A percentile compares a stretch with the other conserved stretches of the same genome.
Evolutionary conservation across 2,113 vertebrate genomes (phyloP).

Genomic region (Myiopsitta monachus): DNA sequence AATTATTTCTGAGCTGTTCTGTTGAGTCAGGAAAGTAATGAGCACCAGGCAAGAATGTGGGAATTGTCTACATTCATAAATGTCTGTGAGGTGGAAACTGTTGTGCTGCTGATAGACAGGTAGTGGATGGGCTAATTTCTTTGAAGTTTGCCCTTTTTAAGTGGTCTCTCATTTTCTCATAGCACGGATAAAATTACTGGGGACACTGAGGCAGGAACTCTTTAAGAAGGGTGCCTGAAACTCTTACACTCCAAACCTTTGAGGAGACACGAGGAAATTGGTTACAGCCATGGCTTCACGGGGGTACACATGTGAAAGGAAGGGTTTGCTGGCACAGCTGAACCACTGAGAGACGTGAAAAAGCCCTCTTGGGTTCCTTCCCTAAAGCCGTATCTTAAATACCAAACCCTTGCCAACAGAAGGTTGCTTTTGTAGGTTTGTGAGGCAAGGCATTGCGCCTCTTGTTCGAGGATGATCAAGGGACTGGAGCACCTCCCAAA

Average conservation of each 20-base stretch:
- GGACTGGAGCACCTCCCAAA: too few species aligned
- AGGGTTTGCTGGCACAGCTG: neutral
- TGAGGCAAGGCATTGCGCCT: neutral
- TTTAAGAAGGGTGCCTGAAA: neutral
- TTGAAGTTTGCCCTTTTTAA: neutral
- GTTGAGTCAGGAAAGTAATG: neutral
- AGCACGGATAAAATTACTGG: neutral
- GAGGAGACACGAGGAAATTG: neutral
- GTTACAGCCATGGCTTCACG: fast-evolving
- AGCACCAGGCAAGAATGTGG: neutral
- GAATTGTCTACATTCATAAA: neutral
- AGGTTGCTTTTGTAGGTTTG: neutral
- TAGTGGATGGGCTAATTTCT: neutral
- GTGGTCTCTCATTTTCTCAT: neutral
- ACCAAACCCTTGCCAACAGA: neutral
- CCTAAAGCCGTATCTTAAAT: neutral
- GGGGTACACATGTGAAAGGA: neutral
- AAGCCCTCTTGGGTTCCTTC: neutral
- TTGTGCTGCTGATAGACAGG: neutral
- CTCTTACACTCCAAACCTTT: neutral
- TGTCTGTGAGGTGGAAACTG: neutral
- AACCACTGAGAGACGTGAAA: fast-evolving
- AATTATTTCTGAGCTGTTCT: slow-evolving; percentile 32
- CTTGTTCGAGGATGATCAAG: too few species aligned
- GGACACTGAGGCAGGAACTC: neutral